These are phyloP conservation scores for Reticulitermes lucifugus DNA, from an alignment of 2,888 invertebrate genomes.

Conservation along the genomic window DNA sequence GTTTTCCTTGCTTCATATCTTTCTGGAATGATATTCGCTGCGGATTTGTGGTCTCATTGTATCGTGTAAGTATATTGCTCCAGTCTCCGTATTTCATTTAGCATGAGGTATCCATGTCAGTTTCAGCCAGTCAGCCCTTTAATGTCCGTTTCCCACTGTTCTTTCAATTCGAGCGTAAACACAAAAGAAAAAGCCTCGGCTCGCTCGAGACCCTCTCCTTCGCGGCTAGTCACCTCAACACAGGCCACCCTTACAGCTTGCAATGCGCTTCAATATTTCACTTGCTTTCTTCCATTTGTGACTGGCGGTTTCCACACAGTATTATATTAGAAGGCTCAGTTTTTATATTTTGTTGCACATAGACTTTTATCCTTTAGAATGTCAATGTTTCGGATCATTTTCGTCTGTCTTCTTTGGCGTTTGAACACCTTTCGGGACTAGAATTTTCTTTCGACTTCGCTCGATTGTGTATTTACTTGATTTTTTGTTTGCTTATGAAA, in stretches of 20 bases:
- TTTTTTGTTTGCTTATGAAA: no score
- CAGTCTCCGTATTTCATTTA: background rate
- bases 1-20: no score
- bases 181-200: background rate
- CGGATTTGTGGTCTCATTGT: no score
- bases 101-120: background rate
- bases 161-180: conserved; percentile 14
- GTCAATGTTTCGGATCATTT: no score
- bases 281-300: background rate
- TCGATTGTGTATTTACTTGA: no score
- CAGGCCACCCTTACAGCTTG: background rate
- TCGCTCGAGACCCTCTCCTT: background rate
- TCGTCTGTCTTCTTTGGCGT: no score
- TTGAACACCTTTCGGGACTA: no score
- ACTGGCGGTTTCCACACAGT: background rate
- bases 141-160: background rate
- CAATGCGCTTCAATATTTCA: background rate
- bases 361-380: no score
- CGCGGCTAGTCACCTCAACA: background rate
- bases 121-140: conserved; percentile 8
- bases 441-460: no score
- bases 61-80: background rate
- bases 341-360: no score
- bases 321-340: background rate
- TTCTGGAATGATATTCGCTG: no score